These are phyloP conservation scores for Scaptomyza flava DNA, from an alignment of 2,888 invertebrate genomes.

Conservation along the genomic window DNA sequence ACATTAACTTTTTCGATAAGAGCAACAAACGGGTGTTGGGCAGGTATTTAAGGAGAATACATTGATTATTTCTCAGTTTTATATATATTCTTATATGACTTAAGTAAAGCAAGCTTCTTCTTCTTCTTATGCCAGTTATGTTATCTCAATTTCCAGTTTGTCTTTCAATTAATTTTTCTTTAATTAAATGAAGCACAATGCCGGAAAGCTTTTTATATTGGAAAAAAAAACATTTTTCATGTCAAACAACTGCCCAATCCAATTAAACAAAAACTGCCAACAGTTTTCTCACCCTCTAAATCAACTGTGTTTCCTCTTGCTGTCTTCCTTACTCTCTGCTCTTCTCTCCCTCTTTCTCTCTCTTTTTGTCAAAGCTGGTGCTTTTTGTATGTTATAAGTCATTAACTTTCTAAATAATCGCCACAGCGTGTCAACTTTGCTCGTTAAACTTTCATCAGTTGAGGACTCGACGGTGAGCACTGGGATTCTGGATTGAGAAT, in stretches of 20 bases:
- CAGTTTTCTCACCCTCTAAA: slow-evolving; percentile 51
- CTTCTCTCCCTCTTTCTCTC: slow-evolving; percentile 6
- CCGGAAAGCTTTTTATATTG: slow-evolving; percentile 58
- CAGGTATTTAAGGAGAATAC: neutral
- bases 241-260: slow-evolving; percentile 62
- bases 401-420: slow-evolving; percentile 81
- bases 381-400: slow-evolving; percentile 75
- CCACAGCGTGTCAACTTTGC: slow-evolving; percentile 80
- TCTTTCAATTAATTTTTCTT: neutral
- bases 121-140: neutral
- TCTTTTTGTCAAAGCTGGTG: slow-evolving; percentile 24
- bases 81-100: neutral
- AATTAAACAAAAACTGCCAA: slow-evolving; percentile 61
- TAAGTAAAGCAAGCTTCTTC: neutral
- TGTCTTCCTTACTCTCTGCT: slow-evolving; percentile 4
- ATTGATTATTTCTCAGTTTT: too few relatives aligned
- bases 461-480: slow-evolving; percentile 52
- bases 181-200: slow-evolving; percentile 47
- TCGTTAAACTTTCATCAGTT: slow-evolving; percentile 79
- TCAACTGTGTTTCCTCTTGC: slow-evolving; percentile 32
- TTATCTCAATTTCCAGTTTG: neutral
- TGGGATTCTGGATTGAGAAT: slow-evolving; percentile 42
- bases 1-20: too few relatives aligned
- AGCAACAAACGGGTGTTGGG: too few relatives aligned
- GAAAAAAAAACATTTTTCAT: slow-evolving; percentile 64